Base-by-base conservation (phyloP, 2,797 vertebrate genomes). In the Ptychobarbus kaznakovi region DNA sequence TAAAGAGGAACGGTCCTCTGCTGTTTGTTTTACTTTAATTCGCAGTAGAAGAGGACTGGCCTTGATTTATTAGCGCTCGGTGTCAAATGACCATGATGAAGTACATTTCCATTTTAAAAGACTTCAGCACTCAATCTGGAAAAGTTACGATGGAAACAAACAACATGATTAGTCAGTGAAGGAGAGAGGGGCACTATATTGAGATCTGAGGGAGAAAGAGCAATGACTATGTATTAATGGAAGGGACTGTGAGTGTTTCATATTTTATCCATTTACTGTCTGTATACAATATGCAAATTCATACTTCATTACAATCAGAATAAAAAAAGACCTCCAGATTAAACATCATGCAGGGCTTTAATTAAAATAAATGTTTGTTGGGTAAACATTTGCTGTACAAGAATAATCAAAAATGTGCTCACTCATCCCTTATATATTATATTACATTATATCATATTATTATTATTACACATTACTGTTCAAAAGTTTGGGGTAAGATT, bases 61-160 rank as follows among this genome's bases (percentile, higher is more conserved):
- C 87, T 93, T 96, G 95, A 95, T 96, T 95, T 95, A 95, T 95
- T 94, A 94, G 93, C 89, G 91, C 90, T 85, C 81, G 83, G 90
- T 91, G 92, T 93, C 92, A 90, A 93, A 92, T 93, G 94, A 95
- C 93, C 94, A 91, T 95, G 95, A 96, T 95, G 92, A 94, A 96
- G 94, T 93, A 88, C 90, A 94, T 95, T 94, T 95, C 92, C 92
- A 92, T 95, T 95, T 94, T 93, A 95, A 95, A 95, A 94, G 93
- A 94, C 94, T 92, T 91, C 88, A 92, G 92, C 78, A 92, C 92
- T 93, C 94, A 92, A 94, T 95, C 91, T 92, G 90, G 88, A 87
- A 89, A 90, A 91, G 91, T 89, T 90, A 86, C 83, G 84, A 86
- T 84, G 83, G 84, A 65, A 72, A 89, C 86, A 84, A 86, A 87